Conservation (phyloP, 2,797 vertebrate genomes). For the Eurystomus glaucurus region DNA sequence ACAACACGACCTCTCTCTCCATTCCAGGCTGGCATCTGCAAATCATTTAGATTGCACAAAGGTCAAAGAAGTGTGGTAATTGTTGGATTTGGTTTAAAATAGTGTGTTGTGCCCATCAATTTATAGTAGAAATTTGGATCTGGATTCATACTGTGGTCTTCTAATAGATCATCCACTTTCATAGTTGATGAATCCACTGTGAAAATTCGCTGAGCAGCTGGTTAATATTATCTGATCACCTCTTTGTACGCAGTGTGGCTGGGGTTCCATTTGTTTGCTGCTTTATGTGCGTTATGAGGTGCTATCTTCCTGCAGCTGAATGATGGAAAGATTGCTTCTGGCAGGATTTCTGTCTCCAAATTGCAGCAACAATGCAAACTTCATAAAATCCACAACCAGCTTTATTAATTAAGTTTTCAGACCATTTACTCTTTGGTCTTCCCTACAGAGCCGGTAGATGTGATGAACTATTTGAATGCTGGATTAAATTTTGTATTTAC, state of each 20-base stretch:
- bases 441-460: background rate
- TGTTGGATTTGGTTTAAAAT: slow-evolving; percentile 11
- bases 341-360: slow-evolving; percentile 30
- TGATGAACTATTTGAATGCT: background rate
- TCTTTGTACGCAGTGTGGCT: background rate
- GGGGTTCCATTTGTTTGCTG: background rate
- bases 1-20: background rate
- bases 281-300: background rate
- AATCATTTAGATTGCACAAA: background rate
- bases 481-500: slow-evolving; percentile 52
- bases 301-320: background rate
- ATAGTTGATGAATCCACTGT: background rate
- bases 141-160: background rate
- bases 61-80: slow-evolving; percentile 16
- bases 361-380: slow-evolving; percentile 41
- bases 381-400: background rate
- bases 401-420: slow-evolving; percentile 29
- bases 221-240: background rate
- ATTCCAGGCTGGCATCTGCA: slow-evolving; percentile 29
- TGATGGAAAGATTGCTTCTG: background rate
- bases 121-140: background rate
- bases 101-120: background rate
- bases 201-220: background rate
- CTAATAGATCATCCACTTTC: background rate
- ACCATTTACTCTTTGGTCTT: slow-evolving; percentile 38